Conservation (phyloP, 2,113 vertebrate genomes). For the Bubalus kerabau region DNA sequence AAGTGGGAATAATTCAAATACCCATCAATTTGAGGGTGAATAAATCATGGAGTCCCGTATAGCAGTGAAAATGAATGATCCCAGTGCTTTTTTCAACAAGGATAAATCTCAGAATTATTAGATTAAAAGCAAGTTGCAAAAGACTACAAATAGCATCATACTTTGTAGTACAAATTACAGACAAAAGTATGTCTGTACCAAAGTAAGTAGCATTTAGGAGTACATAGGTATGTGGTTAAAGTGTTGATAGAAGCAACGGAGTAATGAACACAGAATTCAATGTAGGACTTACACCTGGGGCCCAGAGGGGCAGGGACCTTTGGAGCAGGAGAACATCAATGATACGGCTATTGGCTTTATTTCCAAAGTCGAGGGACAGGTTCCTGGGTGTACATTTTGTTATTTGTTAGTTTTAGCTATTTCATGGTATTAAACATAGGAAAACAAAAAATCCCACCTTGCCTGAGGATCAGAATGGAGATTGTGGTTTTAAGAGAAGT, state of each 20-base stretch:
- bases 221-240: not conserved
- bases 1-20: not conserved
- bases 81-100: not conserved
- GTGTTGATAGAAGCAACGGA: not conserved
- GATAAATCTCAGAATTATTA: not conserved
- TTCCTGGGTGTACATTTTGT: not conserved
- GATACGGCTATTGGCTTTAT: rapidly evolving
- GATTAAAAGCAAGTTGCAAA: not conserved
- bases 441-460: not conserved
- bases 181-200: not conserved
- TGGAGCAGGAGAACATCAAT: not conserved
- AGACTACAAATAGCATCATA: not conserved
- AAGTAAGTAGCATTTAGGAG: not conserved
- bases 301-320: not conserved
- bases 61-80: not conserved
- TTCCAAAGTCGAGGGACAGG: not conserved
- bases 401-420: not conserved
- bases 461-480: not conserved
- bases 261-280: not conserved
- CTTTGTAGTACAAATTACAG: not conserved
- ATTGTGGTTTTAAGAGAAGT: not conserved
- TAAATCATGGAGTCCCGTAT: not conserved
- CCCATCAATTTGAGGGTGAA: not conserved
- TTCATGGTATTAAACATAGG: not conserved
- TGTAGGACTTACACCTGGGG: not conserved